Conservation (phyloP, 1,140 invertebrate genomes). For the Dolichoris vasculosae region DNA sequence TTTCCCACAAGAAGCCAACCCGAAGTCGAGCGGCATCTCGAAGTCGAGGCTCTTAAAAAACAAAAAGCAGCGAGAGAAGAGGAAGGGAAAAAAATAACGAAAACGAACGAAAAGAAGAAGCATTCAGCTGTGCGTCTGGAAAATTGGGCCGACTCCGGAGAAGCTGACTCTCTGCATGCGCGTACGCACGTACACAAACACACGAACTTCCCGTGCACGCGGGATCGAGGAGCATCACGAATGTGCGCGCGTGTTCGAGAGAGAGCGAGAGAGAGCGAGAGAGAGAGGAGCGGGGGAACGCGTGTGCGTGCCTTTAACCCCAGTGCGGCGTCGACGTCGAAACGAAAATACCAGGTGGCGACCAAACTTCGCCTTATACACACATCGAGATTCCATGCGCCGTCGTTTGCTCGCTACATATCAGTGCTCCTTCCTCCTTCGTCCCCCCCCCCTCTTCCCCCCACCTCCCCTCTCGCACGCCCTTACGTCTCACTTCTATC, state of each 20-base stretch:
- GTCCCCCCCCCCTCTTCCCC: constrained; percentile 35
- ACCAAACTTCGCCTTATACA: constrained; percentile 33
- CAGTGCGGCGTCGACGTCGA: neutral
- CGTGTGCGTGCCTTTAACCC: constrained; percentile 19
- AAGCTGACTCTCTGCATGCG: neutral
- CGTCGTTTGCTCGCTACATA: constrained; percentile 17
- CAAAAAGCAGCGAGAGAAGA: neutral
- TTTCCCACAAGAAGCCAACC: neutral
- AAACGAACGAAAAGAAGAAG: neutral
- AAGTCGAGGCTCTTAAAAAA: neutral
- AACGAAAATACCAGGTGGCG: constrained; percentile 45
- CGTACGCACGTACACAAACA: neutral
- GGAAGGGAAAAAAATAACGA: neutral
- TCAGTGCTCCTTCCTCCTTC: constrained; percentile 20
- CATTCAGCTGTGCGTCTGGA: constrained; percentile 42
- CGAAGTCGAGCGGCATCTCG: neutral
- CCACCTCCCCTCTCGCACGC: constrained; percentile 30
- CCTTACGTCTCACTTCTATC: neutral
- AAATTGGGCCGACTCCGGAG: constrained; percentile 38
- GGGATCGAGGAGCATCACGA: neutral
- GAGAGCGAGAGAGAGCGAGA: neutral
- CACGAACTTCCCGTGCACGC: constrained; percentile 3
- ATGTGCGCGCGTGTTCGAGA: neutral
- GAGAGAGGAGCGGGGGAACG: neutral
- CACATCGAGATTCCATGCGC: constrained; percentile 14